Evolutionary conservation across 2,888 invertebrate species (phyloP).

Genomic region (Orchesella flavescens): DNA sequence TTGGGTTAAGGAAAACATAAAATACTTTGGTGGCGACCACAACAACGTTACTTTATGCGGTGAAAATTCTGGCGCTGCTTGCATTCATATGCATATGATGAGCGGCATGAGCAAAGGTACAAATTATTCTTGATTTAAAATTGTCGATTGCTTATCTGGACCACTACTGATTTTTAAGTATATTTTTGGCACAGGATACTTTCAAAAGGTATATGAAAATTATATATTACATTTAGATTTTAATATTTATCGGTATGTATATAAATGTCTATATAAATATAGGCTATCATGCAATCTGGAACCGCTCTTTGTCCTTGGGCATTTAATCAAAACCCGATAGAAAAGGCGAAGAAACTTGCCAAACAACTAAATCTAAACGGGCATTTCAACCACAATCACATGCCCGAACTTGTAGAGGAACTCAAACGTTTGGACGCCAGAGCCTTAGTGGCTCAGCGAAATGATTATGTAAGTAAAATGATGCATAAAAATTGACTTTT

Average conservation of each 20-base stretch:
- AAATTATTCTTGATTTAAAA: no score
- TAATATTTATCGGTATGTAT: no score
- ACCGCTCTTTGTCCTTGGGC: constrained; percentile 63
- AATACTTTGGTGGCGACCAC: constrained; percentile 55
- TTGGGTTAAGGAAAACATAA: constrained; percentile 60
- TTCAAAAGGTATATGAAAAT: no score
- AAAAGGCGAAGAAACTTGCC: constrained; percentile 54
- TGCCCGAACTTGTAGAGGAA: constrained; percentile 45
- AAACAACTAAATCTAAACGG: constrained; percentile 57
- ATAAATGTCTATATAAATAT: no score
- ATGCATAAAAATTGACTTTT: no score
- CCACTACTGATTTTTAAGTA: no score
- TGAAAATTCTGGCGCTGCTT: constrained; percentile 41
- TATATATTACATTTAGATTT: no score
- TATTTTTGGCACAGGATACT: no score
- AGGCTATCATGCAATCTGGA: constrained; percentile 62
- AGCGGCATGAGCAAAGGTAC: constrained; percentile 45
- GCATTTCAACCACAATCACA: constrained; percentile 31
- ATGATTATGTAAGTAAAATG: constrained; percentile 54
- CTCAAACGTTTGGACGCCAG: constrained; percentile 53
- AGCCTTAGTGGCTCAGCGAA: constrained; percentile 58
- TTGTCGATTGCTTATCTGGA: no score
- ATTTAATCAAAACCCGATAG: constrained; percentile 45
- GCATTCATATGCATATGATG: constrained; percentile 59
- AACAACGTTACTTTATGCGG: constrained; percentile 41